phyloP scores from a whole-genome alignment of 2,888 invertebrate species.

The Drepana falcataria region DNA sequence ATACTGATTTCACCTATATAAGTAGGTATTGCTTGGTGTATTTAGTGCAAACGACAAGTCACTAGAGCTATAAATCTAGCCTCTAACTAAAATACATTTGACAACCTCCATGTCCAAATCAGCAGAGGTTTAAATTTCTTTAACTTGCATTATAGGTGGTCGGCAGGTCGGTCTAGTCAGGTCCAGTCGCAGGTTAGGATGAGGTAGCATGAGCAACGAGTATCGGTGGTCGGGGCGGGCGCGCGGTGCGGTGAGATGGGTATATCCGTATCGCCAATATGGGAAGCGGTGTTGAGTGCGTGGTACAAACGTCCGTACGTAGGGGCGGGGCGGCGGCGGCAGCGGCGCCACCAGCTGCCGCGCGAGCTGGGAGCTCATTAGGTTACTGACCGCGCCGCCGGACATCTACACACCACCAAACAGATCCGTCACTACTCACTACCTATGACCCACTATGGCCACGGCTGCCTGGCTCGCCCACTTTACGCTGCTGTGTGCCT shows the following conservation, averaged over 20 bases:
- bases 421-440: slow-evolving; percentile 31
- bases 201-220: slow-evolving; percentile 1
- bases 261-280: slow-evolving; percentile 41
- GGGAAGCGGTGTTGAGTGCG: slow-evolving; percentile 77
- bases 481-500: too few species aligned
- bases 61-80: too few species aligned
- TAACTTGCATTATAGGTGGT: too few species aligned
- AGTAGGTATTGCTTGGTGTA: too few species aligned
- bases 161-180: background rate
- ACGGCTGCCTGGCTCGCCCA: too few species aligned
- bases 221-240: slow-evolving; percentile 6
- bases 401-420: slow-evolving; percentile 63
- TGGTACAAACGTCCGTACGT: slow-evolving; percentile 78
- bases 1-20: too few species aligned
- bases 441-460: background rate
- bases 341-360: slow-evolving; percentile 80
- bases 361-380: slow-evolving; percentile 80
- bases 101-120: too few species aligned
- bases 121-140: too few species aligned
- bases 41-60: too few species aligned
- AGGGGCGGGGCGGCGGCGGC: slow-evolving; percentile 71
- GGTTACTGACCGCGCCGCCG: slow-evolving; percentile 55
- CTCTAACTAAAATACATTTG: too few species aligned
- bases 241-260: slow-evolving; percentile 2
- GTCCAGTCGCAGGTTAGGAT: too few species aligned